Base-by-base conservation (phyloP, 2,888 invertebrate genomes). In the Sinohyriopsis cumingii region DNA sequence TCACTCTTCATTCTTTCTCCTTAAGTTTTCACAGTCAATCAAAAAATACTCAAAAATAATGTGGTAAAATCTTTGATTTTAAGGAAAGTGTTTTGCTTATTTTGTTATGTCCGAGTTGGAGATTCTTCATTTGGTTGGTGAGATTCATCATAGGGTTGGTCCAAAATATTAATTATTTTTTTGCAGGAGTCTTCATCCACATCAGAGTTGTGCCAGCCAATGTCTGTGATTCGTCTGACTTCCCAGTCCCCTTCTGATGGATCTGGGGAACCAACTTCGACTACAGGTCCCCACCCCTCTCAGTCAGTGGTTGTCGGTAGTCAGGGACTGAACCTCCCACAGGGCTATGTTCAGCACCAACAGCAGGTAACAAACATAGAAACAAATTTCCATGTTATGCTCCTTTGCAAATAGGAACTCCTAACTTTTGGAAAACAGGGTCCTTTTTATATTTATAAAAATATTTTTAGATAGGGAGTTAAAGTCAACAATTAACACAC, bases 211-310 rank as follows among this genome's bases (percentile, higher is more conserved):
- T 79, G 79, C 68, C 78, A 76, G 64, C 81, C 78, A 66, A 55
- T 81, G 65, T 77, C 81, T 24, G 73, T 78, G 66, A 72, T 81
- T 65, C 76, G 71, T 33, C 57, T 81, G 19, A 80, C 72, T n/a
- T 79, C 77, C 18, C 81, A 78, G 73, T 77, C 79, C 2, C 78
- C 81, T 5, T 59, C 76, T 24, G 79, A 80, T 15, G 75, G 77
- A 60, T 65, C 69, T 19, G 78, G 75, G 45, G 73, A 69, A n/a
- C 72, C 73, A 19, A 71, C 45, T 45, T 45, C 45, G 3, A 45
- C 65, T 28, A 55, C 66, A 3, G 63, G 59, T 28, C 57, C 73
- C 61, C 72, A 72, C 65, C 71, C 72, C 45, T 60, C 69, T 28
- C 77, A 76, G 67, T 67, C 71, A 19, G 63, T 75, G 45, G 59